Base-by-base conservation (phyloP, 2,888 invertebrate genomes). In the Caenorhabditis zanzibari region DNA sequence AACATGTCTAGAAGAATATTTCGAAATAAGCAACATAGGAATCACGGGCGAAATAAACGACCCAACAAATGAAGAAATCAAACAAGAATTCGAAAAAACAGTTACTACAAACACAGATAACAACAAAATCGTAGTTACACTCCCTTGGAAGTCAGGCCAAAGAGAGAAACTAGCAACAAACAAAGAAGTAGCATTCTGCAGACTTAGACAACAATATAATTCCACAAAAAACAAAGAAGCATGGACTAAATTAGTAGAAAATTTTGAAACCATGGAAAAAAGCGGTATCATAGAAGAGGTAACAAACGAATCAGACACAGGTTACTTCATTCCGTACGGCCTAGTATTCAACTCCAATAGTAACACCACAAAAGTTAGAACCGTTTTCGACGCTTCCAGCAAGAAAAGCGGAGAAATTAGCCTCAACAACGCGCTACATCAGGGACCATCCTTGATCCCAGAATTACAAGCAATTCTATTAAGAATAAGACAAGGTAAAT, bases 21-120 rank as follows among this genome's bases (percentile, higher is more conserved):
- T 38, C 12, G 38, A 32, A 35, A 28, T 59, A 28, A 59, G 6
- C 59, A 63, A 63, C 19, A 63, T 63, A 24, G 63, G 63, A 0
- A 63, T 63, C 24, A 63, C 44, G 3, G 44, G 47, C 2, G 2
- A 12, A 2, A 9, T 7, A 1, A 7, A 22, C 7, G 63, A 63
- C 1, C 63, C 63, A 2, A 16, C 44, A 10, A 16, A 63, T 6
- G 24, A 63, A 16, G 63, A 63, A 44, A 12, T 63, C 12, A 63
- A 44, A 1, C 3, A 5, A 24, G 9, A 44, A 14, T 44, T 63
- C 19, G 3, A 63, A 12, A 44, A 44, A 16, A 63, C 63, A 0
- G 63, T 44, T 24, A 14, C 22, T 10, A 44, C n/a, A 5, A 63
- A 63, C 44, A 1, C 19, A 1, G 38, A 19, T 6, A 63, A 10